Evolutionary conservation across 2,797 vertebrate genomes (phyloP).

Genomic region (Diplodus puntazzo): DNA sequence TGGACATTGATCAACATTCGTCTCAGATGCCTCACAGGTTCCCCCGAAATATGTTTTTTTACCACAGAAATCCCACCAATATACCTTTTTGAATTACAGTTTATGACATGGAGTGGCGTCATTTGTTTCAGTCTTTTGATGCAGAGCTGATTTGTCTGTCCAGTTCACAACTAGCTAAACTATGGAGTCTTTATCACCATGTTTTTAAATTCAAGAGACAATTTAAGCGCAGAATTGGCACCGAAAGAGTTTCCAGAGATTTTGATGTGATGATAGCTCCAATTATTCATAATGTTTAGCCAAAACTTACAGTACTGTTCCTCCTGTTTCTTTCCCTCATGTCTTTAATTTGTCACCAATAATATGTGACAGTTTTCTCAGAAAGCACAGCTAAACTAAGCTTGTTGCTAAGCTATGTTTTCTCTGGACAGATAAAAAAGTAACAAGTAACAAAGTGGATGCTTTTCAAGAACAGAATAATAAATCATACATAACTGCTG

Average conservation of each 20-base stretch:
- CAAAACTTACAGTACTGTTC: not conserved
- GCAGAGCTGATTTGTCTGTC: conserved; percentile 40
- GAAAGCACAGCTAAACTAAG: conserved; percentile 30
- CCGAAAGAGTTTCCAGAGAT: conserved; percentile 11
- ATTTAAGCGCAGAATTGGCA: not conserved
- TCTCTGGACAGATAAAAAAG: conserved; percentile 20
- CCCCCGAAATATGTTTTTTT: conserved; percentile 28
- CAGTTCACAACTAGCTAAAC: conserved; percentile 36
- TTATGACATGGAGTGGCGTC: not conserved
- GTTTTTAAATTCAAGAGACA: conserved; percentile 11
- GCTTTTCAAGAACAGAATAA: conserved; percentile 16
- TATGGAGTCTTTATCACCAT: not conserved
- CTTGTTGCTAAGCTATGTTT: conserved; percentile 29
- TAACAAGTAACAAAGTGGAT: conserved; percentile 19
- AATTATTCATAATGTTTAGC: conserved; percentile 6
- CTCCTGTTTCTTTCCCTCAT: conserved; percentile 9
- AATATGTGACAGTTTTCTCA: conserved; percentile 25
- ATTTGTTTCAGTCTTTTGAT: conserved; percentile 25
- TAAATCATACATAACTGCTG: conserved; percentile 17
- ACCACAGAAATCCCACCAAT: conserved; percentile 18
- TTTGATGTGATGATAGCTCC: conserved; percentile 3
- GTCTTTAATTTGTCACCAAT: conserved; percentile 26
- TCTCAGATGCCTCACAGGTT: conserved; percentile 31
- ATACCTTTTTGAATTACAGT: conserved; percentile 3
- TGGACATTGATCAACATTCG: conserved; percentile 11